phyloP scores from a whole-genome alignment of 2,113 vertebrate genomes.

The Mustela nigripes region DNA sequence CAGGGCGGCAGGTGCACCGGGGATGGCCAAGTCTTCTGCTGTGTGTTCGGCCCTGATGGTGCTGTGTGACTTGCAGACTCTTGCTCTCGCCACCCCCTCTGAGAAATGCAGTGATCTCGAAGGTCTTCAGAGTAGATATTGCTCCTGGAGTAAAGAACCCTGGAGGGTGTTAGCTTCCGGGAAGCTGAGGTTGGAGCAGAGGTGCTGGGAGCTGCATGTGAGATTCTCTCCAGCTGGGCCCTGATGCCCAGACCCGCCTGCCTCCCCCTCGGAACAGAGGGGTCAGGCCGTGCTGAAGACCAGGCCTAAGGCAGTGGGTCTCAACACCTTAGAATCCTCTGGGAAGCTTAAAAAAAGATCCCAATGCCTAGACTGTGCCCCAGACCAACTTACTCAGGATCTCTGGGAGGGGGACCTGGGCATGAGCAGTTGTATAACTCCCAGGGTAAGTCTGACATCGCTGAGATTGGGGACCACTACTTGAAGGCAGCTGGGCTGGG shows the following conservation, averaged over 20 bases:
- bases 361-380: background rate
- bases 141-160: background rate
- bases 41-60: background rate
- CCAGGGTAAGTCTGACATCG: accelerated
- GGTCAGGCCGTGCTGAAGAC: accelerated
- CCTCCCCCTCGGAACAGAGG: background rate
- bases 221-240: background rate
- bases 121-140: background rate
- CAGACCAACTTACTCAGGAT: background rate
- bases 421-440: background rate
- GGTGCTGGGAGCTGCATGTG: background rate
- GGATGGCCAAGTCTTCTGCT: accelerated
- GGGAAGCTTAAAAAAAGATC: background rate
- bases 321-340: background rate
- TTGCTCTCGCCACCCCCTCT: background rate
- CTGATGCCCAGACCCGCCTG: background rate
- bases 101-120: background rate
- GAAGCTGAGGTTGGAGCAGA: background rate
- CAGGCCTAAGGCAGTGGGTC: accelerated
- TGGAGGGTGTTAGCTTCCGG: accelerated
- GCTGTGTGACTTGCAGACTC: background rate
- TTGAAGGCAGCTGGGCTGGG: background rate
- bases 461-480: background rate
- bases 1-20: accelerated
- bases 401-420: no score